phyloP scores from a whole-genome alignment of 2,888 invertebrate species.

The Eucriotettix oculatus region DNA sequence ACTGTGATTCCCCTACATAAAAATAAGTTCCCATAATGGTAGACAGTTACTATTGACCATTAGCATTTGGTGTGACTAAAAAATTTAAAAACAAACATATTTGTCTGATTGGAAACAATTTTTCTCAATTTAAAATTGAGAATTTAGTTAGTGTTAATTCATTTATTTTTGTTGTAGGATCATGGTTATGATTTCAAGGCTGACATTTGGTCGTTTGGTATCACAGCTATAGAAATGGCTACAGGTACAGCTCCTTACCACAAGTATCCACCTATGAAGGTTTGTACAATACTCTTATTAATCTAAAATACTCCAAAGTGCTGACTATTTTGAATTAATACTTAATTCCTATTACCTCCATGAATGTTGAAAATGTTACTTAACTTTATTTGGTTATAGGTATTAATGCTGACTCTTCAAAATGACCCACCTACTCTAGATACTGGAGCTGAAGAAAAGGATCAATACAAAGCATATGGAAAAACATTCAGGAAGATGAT shows the following conservation, averaged over 20 bases:
- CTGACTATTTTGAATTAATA: neutral
- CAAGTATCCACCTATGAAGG: conserved; percentile 98
- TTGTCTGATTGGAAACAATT: no score
- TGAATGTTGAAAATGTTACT: neutral
- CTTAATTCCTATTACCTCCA: neutral
- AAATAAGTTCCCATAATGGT: no score
- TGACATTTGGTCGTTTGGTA: conserved; percentile 85
- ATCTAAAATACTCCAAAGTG: neutral
- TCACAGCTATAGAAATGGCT: conserved; percentile 97
- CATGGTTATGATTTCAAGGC: conserved; percentile 98
- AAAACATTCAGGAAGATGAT: conserved; percentile 97
- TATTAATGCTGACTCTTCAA: conserved; percentile 92
- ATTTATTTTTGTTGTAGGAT: conserved; percentile 36
- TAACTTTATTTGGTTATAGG: neutral
- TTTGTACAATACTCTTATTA: neutral
- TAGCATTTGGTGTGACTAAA: no score
- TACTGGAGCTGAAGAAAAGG: conserved; percentile 87
- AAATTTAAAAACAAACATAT: no score
- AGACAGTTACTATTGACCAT: no score
- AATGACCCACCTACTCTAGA: conserved; percentile 96
- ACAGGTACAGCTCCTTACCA: conserved; percentile 97
- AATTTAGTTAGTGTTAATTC: no score
- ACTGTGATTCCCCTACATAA: no score
- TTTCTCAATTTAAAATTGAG: no score
- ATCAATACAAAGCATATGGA: conserved; percentile 94